These are phyloP conservation scores for Tenualosa ilisha DNA, from an alignment of 2,797 vertebrate genomes.

Conservation along the genomic window DNA sequence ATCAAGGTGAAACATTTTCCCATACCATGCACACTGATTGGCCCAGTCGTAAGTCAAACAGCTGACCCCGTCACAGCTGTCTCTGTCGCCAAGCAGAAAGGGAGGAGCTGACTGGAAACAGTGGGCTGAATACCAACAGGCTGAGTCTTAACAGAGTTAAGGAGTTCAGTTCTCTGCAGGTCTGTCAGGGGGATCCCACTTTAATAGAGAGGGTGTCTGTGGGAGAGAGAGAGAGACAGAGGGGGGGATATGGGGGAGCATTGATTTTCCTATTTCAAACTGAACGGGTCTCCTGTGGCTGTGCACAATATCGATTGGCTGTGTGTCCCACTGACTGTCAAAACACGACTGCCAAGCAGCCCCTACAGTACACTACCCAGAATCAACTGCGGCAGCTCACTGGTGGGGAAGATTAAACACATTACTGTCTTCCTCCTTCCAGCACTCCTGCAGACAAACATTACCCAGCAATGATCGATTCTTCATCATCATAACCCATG, in stretches of 20 bases:
- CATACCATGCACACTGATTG: neutral
- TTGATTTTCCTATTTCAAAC: constrained; percentile 1
- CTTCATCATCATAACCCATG: neutral
- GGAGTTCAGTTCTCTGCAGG: neutral
- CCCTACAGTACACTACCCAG: neutral
- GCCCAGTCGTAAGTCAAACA: neutral
- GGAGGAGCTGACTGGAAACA: neutral
- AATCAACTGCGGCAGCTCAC: neutral
- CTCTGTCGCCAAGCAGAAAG: neutral
- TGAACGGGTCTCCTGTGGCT: neutral
- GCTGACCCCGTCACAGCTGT: neutral
- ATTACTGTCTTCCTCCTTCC: neutral
- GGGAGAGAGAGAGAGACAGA: neutral
- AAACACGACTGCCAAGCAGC: neutral
- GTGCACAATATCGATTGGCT: neutral
- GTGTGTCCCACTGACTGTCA: constrained; percentile 18
- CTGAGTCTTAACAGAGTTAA: neutral
- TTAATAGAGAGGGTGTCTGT: neutral
- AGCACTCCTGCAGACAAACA: neutral
- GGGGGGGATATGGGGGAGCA: neutral
- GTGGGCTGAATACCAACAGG: neutral
- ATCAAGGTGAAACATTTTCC: no score
- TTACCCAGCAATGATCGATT: neutral
- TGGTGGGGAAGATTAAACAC: neutral
- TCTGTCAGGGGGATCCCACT: neutral